Conservation (phyloP, 2,113 vertebrate species). For the Alectura lathami region DNA sequence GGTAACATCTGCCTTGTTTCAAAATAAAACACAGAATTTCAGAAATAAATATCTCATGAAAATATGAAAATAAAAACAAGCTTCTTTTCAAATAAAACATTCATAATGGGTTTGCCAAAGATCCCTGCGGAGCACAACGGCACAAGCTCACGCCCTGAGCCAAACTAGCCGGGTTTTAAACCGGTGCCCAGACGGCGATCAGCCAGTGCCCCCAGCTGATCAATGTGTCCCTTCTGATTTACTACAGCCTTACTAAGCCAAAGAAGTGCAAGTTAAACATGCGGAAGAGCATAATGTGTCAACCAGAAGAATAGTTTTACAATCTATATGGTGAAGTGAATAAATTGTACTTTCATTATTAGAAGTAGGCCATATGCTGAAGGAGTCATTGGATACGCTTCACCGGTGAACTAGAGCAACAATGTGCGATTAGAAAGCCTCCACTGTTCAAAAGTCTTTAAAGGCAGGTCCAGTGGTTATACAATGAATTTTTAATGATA, state of each 20-base stretch:
- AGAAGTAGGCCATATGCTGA: slow-evolving; percentile 29
- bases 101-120: neutral
- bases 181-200: no score
- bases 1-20: neutral
- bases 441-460: slow-evolving; percentile 73
- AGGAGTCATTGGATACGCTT: slow-evolving; percentile 67
- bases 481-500: slow-evolving; percentile 82
- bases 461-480: slow-evolving; percentile 68
- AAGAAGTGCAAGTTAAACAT: neutral
- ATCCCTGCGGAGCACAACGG: neutral
- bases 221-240: neutral
- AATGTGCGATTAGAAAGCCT: slow-evolving; percentile 66
- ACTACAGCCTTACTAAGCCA: neutral
- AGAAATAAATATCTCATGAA: no score
- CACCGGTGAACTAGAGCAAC: slow-evolving; percentile 71
- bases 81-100: neutral
- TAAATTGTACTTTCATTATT: slow-evolving; percentile 59
- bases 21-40: neutral
- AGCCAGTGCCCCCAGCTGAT: neutral
- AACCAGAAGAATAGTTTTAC: slow-evolving; percentile 43
- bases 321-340: slow-evolving; percentile 26
- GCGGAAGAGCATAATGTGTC: slow-evolving; percentile 31
- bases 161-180: slow-evolving; percentile 2
- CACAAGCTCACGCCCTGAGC: neutral
- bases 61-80: neutral